Evolutionary conservation across 1,140 invertebrate species (phyloP).

Genomic region (Anagrus nilaparvatae): DNA sequence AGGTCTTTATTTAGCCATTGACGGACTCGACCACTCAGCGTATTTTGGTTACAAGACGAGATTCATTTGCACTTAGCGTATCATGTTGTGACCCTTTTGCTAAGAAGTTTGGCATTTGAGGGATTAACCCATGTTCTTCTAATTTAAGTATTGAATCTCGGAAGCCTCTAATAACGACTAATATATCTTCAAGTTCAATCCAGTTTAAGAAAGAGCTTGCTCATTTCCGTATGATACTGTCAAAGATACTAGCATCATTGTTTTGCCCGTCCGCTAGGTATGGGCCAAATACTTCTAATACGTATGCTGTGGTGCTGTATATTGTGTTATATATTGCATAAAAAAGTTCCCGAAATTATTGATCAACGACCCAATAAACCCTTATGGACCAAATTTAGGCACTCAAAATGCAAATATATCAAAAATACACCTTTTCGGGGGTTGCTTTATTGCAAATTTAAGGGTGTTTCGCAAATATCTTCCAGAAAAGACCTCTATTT

Average conservation of each 20-base stretch:
- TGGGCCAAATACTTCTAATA: background rate
- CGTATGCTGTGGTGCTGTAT: background rate
- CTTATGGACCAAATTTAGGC: too few species aligned
- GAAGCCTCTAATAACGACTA: background rate
- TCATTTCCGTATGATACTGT: background rate
- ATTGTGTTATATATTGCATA: too few species aligned
- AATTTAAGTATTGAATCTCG: background rate
- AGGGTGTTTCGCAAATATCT: too few species aligned
- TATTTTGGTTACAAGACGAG: too few species aligned
- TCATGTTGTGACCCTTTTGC: background rate
- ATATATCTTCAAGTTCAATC: background rate
- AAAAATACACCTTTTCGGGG: too few species aligned
- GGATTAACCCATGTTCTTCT: background rate
- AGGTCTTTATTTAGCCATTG: background rate
- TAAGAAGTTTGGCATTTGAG: background rate
- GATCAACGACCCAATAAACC: too few species aligned
- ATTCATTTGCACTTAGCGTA: background rate
- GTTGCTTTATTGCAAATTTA: too few species aligned
- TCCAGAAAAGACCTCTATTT: too few species aligned
- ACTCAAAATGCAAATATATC: too few species aligned
- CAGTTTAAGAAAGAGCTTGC: background rate
- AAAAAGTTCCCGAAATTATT: too few species aligned
- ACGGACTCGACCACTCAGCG: too few species aligned
- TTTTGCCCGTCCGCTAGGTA: background rate
- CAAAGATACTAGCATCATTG: background rate